phyloP scores from a whole-genome alignment of 2,797 vertebrate genomes.

The Callimico goeldii region DNA sequence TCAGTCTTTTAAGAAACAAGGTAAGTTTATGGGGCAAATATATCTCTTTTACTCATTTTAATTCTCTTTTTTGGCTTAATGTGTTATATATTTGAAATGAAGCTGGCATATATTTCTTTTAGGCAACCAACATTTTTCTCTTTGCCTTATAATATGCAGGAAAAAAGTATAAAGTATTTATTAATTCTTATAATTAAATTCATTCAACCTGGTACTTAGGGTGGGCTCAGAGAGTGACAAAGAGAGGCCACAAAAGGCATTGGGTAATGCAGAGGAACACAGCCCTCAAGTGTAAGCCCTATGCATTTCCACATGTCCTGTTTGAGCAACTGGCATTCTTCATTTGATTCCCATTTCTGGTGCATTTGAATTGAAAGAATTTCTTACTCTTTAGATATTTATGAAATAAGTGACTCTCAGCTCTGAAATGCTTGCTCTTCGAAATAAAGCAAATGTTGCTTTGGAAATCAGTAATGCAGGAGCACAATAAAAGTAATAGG shows the following conservation, averaged over 20 bases:
- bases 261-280: not conserved
- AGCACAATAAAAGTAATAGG: not conserved
- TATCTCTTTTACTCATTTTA: not conserved
- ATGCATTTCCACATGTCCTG: not conserved
- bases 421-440: not conserved
- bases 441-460: not conserved
- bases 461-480: slow-evolving; percentile 18
- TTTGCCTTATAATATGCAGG: not conserved
- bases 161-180: not conserved
- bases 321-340: not conserved
- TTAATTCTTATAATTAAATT: not conserved
- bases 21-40: not conserved
- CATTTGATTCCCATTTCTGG: not conserved
- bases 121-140: not conserved
- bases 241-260: not conserved
- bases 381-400: slow-evolving; percentile 12
- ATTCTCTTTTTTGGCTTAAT: not conserved
- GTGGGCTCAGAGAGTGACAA: not conserved
- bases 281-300: not conserved
- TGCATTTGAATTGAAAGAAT: not conserved
- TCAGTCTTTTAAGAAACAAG: slow-evolving; percentile 26
- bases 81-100: not conserved
- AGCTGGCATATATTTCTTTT: not conserved
- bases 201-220: not conserved
- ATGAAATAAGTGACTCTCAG: not conserved